A percentile compares a stretch with the other conserved stretches of the same genome.
Conservation (phyloP, 2,113 vertebrate genomes). For the Anser brachyrhynchus region DNA sequence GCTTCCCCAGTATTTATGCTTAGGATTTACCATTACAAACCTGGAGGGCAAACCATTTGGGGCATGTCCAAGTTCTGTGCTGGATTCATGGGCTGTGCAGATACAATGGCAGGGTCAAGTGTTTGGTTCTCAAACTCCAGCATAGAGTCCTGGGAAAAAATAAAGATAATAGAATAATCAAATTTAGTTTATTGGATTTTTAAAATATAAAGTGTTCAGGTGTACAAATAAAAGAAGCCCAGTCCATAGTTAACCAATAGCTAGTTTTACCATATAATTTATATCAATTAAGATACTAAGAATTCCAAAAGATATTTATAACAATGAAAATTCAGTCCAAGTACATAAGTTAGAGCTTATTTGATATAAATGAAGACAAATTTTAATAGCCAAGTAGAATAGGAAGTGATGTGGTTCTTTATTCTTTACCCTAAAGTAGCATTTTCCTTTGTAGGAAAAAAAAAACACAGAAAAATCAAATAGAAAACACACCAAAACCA, state of each 20-base stretch:
- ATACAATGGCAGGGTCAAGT: constrained; percentile 96
- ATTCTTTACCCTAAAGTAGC: neutral
- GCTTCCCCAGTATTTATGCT: neutral
- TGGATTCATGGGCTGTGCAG: constrained; percentile 97
- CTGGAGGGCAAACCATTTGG: constrained; percentile 89
- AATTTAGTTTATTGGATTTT: neutral
- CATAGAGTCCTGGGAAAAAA: constrained; percentile 87
- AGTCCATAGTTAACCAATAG: neutral
- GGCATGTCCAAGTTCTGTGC: constrained; percentile 87
- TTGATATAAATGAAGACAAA: neutral
- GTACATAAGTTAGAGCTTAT: neutral
- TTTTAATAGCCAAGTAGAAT: neutral
- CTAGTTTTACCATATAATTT: neutral
- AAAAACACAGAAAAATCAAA: neutral
- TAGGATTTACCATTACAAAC: constrained; percentile 76
- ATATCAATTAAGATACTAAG: neutral
- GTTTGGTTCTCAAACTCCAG: constrained; percentile 96
- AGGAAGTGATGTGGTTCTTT: neutral
- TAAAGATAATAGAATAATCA: neutral
- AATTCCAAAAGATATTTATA: neutral
- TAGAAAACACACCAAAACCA: neutral
- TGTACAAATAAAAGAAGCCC: neutral
- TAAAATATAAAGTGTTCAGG: rapidly evolving
- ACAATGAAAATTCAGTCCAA: neutral
- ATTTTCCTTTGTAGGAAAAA: neutral